phyloP scores from a whole-genome alignment of 2,113 vertebrate genomes.

The Oncorhynchus clarkii region DNA sequence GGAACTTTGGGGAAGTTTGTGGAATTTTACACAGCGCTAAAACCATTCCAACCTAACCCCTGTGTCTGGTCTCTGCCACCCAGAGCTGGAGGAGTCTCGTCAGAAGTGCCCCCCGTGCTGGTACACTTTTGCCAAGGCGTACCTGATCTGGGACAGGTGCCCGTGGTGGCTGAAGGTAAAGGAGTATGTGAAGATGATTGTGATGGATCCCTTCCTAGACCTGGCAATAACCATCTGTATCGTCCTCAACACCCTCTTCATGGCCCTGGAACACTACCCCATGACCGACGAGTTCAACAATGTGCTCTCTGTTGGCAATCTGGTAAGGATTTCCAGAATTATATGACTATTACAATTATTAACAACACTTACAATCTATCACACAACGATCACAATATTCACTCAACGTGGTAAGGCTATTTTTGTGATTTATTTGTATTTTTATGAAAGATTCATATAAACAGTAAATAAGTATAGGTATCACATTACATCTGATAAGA shows the following conservation, averaged over 20 bases:
- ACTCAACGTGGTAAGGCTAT: no score
- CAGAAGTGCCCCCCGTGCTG: slow-evolving; percentile 93
- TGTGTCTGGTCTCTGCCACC: slow-evolving; percentile 28
- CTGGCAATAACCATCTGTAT: slow-evolving; percentile 96
- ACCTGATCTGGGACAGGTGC: slow-evolving; percentile 94
- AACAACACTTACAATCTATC: no score
- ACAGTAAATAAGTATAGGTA: no score
- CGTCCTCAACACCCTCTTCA: slow-evolving; percentile 97
- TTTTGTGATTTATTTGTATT: no score
- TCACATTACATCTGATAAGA: no score
- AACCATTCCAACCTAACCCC: background rate
- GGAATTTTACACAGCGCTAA: no score
- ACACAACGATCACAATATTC: no score
- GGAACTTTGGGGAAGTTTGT: no score
- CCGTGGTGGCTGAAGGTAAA: slow-evolving; percentile 88
- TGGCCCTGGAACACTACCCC: slow-evolving; percentile 97
- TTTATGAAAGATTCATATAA: no score
- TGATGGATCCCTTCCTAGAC: slow-evolving; percentile 97
- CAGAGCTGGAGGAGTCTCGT: slow-evolving; percentile 90
- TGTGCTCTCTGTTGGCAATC: slow-evolving; percentile 93
- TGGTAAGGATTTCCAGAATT: slow-evolving; percentile 76
- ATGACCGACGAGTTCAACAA: slow-evolving; percentile 94
- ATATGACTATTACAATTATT: no score
- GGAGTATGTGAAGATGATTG: slow-evolving; percentile 85
- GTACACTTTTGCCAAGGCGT: slow-evolving; percentile 86